These are phyloP conservation scores for Eristalinus aeneus DNA, from an alignment of 2,888 invertebrate genomes.

Conservation along the genomic window DNA sequence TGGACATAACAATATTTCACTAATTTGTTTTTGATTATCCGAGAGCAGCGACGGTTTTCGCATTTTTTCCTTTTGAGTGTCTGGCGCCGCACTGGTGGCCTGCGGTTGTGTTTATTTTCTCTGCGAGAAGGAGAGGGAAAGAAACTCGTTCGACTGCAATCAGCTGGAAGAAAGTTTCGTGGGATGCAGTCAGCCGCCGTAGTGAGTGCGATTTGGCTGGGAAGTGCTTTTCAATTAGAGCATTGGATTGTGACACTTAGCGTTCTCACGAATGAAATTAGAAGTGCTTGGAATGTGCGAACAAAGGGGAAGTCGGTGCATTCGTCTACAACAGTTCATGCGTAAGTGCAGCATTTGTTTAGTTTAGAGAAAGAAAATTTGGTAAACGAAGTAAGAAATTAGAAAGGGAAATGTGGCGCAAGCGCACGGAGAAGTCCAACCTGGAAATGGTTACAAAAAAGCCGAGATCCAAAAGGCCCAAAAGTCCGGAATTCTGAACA, in stretches of 20 bases:
- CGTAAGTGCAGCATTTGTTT: too few relatives aligned
- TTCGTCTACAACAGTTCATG: too few relatives aligned
- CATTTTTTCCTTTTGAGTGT: background rate
- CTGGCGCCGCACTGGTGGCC: slow-evolving; percentile 38
- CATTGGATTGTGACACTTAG: background rate
- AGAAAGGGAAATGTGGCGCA: too few relatives aligned
- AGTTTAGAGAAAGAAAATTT: too few relatives aligned
- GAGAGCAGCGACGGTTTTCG: slow-evolving; percentile 28
- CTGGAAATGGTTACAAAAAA: too few relatives aligned
- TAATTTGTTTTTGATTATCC: slow-evolving; percentile 67
- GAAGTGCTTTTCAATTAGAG: background rate
- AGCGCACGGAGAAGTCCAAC: too few relatives aligned
- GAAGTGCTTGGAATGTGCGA: background rate
- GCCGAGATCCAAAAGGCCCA: too few relatives aligned
- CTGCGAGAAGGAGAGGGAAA: background rate
- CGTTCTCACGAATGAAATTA: background rate
- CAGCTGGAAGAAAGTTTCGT: background rate
- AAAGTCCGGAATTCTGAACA: too few relatives aligned
- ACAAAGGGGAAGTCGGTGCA: background rate
- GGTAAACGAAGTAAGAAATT: too few relatives aligned
- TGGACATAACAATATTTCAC: slow-evolving; percentile 55
- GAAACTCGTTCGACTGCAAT: background rate
- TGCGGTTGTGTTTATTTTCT: background rate
- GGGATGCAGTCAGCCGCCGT: background rate
- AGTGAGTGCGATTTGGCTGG: background rate